These are phyloP conservation scores for Corbicula japonica DNA, from an alignment of 2,888 invertebrate genomes.

Conservation along the genomic window DNA sequence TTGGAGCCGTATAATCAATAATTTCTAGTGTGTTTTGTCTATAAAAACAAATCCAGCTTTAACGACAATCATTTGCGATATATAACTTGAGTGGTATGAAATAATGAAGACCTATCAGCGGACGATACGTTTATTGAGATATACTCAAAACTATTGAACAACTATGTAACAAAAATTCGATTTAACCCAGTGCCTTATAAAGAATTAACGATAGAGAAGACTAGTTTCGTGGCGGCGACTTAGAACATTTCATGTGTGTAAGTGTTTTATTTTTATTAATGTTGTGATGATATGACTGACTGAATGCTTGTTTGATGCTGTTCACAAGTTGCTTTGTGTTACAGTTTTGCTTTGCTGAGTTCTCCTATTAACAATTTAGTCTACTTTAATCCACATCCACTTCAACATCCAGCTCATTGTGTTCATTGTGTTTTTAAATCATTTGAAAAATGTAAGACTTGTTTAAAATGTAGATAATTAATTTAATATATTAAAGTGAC, in stretches of 20 bases:
- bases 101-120: too few relatives aligned
- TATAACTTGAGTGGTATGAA: too few relatives aligned
- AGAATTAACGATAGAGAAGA: constrained; percentile 2
- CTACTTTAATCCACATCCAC: constrained; percentile 13
- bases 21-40: too few relatives aligned
- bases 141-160: too few relatives aligned
- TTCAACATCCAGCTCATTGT: constrained; percentile 2
- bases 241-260: constrained; percentile 35
- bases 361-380: constrained; percentile 30
- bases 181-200: too few relatives aligned
- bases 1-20: too few relatives aligned
- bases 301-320: constrained; percentile 40
- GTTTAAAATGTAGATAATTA: too few relatives aligned
- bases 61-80: too few relatives aligned
- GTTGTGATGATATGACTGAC: constrained; percentile 25
- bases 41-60: too few relatives aligned
- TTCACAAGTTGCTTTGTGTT: constrained; percentile 34
- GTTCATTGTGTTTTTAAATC: not conserved
- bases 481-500: too few relatives aligned
- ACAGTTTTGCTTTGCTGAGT: constrained; percentile 40
- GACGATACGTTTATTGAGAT: too few relatives aligned
- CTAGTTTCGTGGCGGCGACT: constrained; percentile 18
- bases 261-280: constrained; percentile 35
- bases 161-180: too few relatives aligned
- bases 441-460: constrained; percentile 1